Evolutionary conservation across 2,113 vertebrate species (phyloP).

Genomic region (Megalops atlanticus): DNA sequence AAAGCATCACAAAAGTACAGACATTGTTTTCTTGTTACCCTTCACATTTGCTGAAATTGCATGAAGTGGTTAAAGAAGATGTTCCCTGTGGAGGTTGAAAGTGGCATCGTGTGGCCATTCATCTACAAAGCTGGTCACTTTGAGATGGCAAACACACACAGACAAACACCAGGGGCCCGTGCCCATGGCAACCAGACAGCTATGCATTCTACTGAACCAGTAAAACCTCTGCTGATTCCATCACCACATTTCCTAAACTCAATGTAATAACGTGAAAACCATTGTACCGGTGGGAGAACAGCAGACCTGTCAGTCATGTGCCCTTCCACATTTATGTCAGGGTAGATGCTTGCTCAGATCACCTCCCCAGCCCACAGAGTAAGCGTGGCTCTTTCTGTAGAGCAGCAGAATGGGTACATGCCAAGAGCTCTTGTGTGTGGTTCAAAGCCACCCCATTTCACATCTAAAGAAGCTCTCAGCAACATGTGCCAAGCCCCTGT

Average conservation of each 20-base stretch:
- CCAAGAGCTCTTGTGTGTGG: too few relatives aligned
- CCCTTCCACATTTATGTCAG: too few relatives aligned
- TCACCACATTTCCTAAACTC: background rate
- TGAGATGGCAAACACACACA: background rate
- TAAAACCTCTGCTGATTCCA: background rate
- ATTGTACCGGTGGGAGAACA: too few relatives aligned
- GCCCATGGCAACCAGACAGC: background rate
- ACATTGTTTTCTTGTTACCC: background rate
- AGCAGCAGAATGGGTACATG: too few relatives aligned
- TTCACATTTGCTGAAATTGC: background rate
- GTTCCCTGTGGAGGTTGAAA: background rate
- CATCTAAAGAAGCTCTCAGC: background rate
- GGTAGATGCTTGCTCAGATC: too few relatives aligned
- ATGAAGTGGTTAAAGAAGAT: background rate
- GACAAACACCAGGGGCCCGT: too few relatives aligned
- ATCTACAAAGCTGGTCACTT: background rate
- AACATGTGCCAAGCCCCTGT: too few relatives aligned
- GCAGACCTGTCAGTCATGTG: too few relatives aligned
- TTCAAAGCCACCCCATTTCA: background rate
- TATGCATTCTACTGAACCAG: background rate
- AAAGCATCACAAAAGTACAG: background rate
- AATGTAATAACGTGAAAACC: too few relatives aligned
- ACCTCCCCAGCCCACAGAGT: too few relatives aligned
- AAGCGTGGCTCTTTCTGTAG: too few relatives aligned
- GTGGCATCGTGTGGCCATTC: background rate